These are phyloP conservation scores for Actinostola sp. DNA, from an alignment of 92 coral and sea anemone species.

Conservation along the genomic window DNA sequence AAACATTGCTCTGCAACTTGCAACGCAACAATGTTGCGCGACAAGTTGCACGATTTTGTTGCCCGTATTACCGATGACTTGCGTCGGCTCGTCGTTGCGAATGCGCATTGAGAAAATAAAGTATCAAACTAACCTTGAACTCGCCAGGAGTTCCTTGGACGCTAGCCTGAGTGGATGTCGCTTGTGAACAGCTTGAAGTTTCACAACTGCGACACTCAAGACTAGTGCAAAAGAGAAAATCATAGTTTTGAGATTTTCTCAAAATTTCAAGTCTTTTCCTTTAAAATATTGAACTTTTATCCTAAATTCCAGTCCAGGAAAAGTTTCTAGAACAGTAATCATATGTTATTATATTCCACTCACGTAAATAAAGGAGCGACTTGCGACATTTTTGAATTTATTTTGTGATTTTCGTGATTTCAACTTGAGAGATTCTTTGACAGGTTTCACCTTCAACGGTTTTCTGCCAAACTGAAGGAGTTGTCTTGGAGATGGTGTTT, in stretches of 20 bases:
- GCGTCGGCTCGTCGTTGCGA: too few species aligned
- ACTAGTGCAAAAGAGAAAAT: conserved; percentile 3
- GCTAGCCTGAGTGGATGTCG: conserved; percentile 8
- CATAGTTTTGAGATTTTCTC: too few species aligned
- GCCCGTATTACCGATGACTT: too few species aligned
- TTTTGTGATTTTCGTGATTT: conserved; percentile 5
- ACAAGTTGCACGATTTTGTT: too few species aligned
- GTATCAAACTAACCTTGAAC: not conserved
- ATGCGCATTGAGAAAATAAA: not conserved
- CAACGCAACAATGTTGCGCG: too few species aligned
- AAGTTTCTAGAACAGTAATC: not conserved
- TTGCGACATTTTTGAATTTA: conserved; percentile 10
- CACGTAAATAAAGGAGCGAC: not conserved
- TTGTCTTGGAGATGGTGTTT: conserved; percentile 13
- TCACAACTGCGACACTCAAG: conserved; percentile 8
- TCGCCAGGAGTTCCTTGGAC: not conserved
- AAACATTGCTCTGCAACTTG: too few species aligned
- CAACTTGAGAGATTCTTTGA: not conserved
- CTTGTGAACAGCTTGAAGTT: conserved; percentile 2
- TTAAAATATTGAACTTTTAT: too few species aligned
- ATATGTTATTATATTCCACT: not conserved
- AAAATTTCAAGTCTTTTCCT: too few species aligned
- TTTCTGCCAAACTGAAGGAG: conserved; percentile 9
- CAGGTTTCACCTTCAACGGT: conserved; percentile 17
- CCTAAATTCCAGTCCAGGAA: too few species aligned